Percentiles rank a stretch among this genome's conserved stretches.
Conservation (phyloP, 1,140 invertebrate species). For the Goniozus legneri region DNA sequence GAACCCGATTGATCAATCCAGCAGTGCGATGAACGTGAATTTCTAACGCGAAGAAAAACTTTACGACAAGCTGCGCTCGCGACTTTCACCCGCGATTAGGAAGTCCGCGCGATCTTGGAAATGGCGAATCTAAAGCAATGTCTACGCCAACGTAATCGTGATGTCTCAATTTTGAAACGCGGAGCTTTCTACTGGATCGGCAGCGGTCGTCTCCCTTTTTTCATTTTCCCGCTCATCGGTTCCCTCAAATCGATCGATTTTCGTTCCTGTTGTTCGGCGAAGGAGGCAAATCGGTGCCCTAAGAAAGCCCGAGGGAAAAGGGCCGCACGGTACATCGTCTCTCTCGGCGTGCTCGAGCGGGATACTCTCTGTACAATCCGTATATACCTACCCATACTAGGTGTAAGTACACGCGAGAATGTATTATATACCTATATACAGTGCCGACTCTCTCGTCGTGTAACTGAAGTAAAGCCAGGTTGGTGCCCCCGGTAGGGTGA, state of each 20-base stretch:
- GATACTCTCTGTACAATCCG: constrained; percentile 41
- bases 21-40: not conserved
- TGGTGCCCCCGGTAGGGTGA: constrained; percentile 56
- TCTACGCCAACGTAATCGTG: constrained; percentile 13
- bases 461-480: constrained; percentile 55
- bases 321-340: constrained; percentile 8
- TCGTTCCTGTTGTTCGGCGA: constrained; percentile 22
- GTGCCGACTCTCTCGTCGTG: constrained; percentile 42
- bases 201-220: not conserved
- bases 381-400: constrained; percentile 38
- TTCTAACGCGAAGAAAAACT: not conserved
- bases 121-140: too few relatives aligned
- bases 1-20: constrained; percentile 16
- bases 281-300: constrained; percentile 26
- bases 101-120: too few relatives aligned
- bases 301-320: too few relatives aligned
- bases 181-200: constrained; percentile 4
- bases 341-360: constrained; percentile 35
- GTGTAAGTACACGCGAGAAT: constrained; percentile 38
- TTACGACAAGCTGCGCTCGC: not conserved
- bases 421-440: constrained; percentile 32
- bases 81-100: not conserved
- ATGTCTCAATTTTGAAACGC: constrained; percentile 7
- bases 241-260: too few relatives aligned
- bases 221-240: not conserved